phyloP scores from a whole-genome alignment of 2,797 vertebrate species.

The Kryptopterus vitreolus region DNA sequence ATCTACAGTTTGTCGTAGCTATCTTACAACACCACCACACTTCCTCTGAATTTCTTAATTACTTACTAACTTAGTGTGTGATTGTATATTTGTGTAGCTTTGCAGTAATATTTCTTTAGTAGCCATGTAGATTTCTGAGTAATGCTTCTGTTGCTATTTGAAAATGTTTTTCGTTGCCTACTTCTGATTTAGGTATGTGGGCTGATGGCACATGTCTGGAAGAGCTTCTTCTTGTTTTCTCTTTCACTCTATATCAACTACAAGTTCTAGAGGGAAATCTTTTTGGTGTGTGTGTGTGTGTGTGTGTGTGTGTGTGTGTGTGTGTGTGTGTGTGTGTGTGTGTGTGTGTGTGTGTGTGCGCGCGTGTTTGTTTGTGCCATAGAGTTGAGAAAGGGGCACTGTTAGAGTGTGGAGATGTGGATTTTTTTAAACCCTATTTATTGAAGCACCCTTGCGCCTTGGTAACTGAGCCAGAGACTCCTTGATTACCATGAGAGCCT shows the following conservation, averaged over 20 bases:
- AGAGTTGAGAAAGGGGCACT: not conserved
- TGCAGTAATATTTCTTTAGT: slow-evolving; percentile 49
- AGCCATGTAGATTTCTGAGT: slow-evolving; percentile 35
- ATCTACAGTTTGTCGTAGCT: not conserved
- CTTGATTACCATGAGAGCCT: slow-evolving; percentile 33
- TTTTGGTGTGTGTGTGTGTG: not conserved
- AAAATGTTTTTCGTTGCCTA: slow-evolving; percentile 14
- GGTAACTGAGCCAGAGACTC: slow-evolving; percentile 33
- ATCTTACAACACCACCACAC: not conserved
- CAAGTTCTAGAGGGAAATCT: not conserved
- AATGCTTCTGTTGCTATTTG: slow-evolving; percentile 23
- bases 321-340: not conserved
- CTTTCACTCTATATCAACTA: not conserved
- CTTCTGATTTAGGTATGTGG: slow-evolving; percentile 18
- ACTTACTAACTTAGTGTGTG: slow-evolving; percentile 5
- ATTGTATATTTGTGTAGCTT: slow-evolving; percentile 29
- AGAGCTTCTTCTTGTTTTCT: not conserved
- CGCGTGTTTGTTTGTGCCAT: not conserved
- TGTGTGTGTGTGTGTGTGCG: not conserved
- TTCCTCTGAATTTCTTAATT: not conserved
- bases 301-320: not conserved
- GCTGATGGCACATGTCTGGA: slow-evolving; percentile 20
- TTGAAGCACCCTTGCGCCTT: slow-evolving; percentile 30
- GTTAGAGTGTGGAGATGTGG: slow-evolving; percentile 2
- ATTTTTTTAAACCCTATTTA: slow-evolving; percentile 42